A percentile compares a stretch with the other conserved stretches of the same genome.
phyloP scores from a whole-genome alignment of 2,797 vertebrate species.

The Sebastes itinus region DNA sequence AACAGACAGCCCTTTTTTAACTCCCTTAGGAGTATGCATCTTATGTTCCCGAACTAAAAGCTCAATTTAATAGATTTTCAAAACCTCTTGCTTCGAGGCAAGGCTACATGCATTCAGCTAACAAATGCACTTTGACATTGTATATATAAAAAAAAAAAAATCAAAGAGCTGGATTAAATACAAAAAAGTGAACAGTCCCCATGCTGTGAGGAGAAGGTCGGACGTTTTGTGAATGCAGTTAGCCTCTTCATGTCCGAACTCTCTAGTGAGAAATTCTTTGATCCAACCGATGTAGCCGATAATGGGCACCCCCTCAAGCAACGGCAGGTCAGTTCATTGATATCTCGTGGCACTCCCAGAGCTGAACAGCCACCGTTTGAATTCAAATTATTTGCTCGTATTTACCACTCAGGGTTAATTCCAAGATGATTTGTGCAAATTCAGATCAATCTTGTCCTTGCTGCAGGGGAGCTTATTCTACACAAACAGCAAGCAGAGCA shows the following conservation, averaged over 20 bases:
- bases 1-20: neutral
- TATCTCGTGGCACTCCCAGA: slow-evolving; percentile 23
- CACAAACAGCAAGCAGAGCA: slow-evolving; percentile 29
- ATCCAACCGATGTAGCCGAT: slow-evolving; percentile 19
- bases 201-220: neutral
- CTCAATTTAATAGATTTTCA: neutral
- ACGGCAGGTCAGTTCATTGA: slow-evolving; percentile 37
- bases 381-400: slow-evolving; percentile 39
- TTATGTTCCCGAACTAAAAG: neutral
- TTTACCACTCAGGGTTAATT: slow-evolving; percentile 50
- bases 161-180: neutral
- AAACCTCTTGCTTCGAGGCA: neutral
- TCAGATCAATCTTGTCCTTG: slow-evolving; percentile 47
- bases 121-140: neutral
- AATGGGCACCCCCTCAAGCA: slow-evolving; percentile 22
- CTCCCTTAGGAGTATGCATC: neutral
- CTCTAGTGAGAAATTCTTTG: slow-evolving; percentile 4
- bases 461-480: slow-evolving; percentile 24
- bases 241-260: neutral
- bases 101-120: neutral
- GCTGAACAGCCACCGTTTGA: slow-evolving; percentile 19
- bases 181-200: neutral
- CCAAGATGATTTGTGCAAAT: slow-evolving; percentile 31
- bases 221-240: neutral
- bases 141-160: neutral